Conservation (phyloP, 1,140 invertebrate species). For the Lepidurus arcticus region DNA sequence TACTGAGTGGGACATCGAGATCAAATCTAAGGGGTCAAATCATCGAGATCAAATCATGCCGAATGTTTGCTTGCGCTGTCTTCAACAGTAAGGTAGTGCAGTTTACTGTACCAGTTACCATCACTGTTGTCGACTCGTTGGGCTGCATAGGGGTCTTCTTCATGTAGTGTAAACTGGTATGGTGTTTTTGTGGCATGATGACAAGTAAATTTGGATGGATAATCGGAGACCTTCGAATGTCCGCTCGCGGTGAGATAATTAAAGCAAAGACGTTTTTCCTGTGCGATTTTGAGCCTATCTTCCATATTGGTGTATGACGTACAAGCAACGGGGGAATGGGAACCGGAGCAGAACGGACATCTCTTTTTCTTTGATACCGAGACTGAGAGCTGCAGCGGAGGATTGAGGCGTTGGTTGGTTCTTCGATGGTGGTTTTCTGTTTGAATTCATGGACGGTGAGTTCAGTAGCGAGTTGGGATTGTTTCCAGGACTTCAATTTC, state of each 20-base stretch:
- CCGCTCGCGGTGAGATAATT: background rate
- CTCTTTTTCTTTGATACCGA: background rate
- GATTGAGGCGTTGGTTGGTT: background rate
- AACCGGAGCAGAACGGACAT: background rate
- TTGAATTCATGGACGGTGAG: background rate
- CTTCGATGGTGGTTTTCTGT: background rate
- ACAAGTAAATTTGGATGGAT: slow-evolving; percentile 1
- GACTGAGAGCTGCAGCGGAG: background rate
- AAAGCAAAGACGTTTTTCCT: slow-evolving; percentile 2
- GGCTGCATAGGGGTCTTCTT: background rate
- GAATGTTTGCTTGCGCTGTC: background rate
- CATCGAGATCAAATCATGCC: background rate
- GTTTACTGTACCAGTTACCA: slow-evolving; percentile 5
- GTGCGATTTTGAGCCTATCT: background rate
- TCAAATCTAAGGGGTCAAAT: background rate
- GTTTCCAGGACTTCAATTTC: slow-evolving; percentile 27
- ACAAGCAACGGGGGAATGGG: background rate
- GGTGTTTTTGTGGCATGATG: background rate
- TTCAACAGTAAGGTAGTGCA: background rate
- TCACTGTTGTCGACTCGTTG: background rate
- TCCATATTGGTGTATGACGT: background rate
- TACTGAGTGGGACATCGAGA: background rate
- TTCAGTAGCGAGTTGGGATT: background rate
- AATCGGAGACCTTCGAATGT: slow-evolving; percentile 4
- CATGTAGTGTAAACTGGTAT: background rate